Evolutionary conservation across 2,888 invertebrate species (phyloP), one percentile per base, ranked within the genome.

Genomic region (Muschampia staudingeri): DNA sequence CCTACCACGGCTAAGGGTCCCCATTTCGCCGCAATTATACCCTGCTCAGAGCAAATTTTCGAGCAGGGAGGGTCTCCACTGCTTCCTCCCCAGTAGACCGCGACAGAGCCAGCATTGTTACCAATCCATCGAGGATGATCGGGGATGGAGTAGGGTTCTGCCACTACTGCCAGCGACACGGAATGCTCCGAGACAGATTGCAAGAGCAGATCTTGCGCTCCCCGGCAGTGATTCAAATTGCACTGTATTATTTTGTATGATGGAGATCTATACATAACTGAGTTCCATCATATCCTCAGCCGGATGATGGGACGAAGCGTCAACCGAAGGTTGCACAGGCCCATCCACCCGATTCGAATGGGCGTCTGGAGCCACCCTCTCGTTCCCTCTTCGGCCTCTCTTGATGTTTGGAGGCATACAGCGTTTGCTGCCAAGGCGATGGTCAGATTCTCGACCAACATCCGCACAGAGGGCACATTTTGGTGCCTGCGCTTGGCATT

Each of bases 231-330:
- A 30, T 72, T 72, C n/a, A 72, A 12, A 8, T 72, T 72, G 2
- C 72, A 19, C 72, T 73, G 72, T 42, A 73, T 14, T 1, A 73
- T 1, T 73, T 30, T 30, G 9, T 3, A 16, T 34, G 72, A 30
- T 25, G 72, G 19, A 7, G 73, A 56, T 9, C 56, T 56, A 56
- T 9, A 8, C 56, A 56, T 56, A 8, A 11, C 0, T 6, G 56
- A 56, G 19, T 19, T 56, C 56, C 56, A 56, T 56, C 9, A 9
- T 8, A 2, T 56, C 56, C 56, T 56, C 9, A 7, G 25, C 30
- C 73, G 73, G 73, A 1, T 48, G 52, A 73, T 73, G 73, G 73
- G 73, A 44, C 73, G 52, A 73, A n/a, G 73, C 52, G 73, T 25
- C n/a, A 34, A 16, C 73, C 48, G 73, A 16, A 44, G 37, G 37